Evolutionary conservation across 2,888 invertebrate species (phyloP), one percentile per base, ranked within the genome.

Genomic region (Luffia ferchaultella): DNA sequence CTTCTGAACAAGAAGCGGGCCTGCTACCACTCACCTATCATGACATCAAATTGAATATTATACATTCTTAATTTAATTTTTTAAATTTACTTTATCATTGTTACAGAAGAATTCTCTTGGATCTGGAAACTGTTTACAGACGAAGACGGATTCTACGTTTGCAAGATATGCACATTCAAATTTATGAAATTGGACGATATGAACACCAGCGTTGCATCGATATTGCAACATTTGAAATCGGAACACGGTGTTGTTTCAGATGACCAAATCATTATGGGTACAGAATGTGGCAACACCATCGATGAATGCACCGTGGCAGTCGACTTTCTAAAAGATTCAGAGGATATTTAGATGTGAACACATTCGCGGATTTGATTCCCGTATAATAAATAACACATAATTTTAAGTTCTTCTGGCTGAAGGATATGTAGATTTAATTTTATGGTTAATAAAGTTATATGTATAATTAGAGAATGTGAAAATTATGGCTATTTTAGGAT

Each of bases 171-270:
- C 55, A 73, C 75, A 52, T 73, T 64, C 62, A 69, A 67, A 43
- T 67, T 71, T 47, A 51, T 62, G 30, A 75, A 71, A 55, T 64
- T 61, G 49, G 57, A 54, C 1, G 68, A 72, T 48, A 19, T 62
- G 0, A 69, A 69, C 1, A 64, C 62, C 45, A 74, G 67, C 53
- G 60, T 75, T 42, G 53, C 57, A 1, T 58, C 56, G 48, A 78
- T 83, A 42, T 59, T 77, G 19, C 57, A 60, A 2, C 83, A 83
- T 44, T 57, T 83, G 7, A 75, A 71, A 54, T 53, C 57, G 0
- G 77, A 74, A 46, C 82, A 83, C 15, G 79, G 76, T 0, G 80
- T 83, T 1, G 60, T 78, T 1, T 80, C 79, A 1, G 78, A 79
- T 0, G 75, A 76, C 52, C 82, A 82, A 56, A 80, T 82, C 53